A percentile compares a stretch with the other conserved stretches of the same genome.
These are phyloP conservation scores for Peromyscus leucopus DNA, from an alignment of 2,113 vertebrate genomes.

Conservation along the genomic window DNA sequence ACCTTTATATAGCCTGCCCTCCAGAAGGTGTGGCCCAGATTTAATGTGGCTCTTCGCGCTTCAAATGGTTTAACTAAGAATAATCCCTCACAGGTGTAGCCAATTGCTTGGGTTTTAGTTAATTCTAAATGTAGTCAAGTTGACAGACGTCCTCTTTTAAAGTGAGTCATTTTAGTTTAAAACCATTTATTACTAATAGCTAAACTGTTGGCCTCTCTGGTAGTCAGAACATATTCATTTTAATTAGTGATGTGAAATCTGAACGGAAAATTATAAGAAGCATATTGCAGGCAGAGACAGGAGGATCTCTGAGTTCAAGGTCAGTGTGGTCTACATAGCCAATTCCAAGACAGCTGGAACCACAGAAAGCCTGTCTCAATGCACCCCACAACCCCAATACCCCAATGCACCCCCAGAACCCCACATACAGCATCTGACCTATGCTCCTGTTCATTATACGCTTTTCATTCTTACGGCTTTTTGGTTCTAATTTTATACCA, in stretches of 20 bases:
- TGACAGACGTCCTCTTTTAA: neutral
- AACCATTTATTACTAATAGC: neutral
- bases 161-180: conserved; percentile 29
- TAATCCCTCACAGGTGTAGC: no score
- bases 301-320: neutral
- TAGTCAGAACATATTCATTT: neutral
- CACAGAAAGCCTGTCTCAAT: neutral
- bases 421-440: neutral
- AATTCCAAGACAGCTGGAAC: neutral
- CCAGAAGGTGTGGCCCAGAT: neutral
- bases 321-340: neutral
- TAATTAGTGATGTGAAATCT: neutral
- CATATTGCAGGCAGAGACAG: neutral
- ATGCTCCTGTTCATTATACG: neutral
- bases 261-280: neutral
- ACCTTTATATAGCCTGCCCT: neutral
- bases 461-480: conserved; percentile 12
- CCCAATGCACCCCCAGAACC: neutral
- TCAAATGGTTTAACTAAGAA: neutral
- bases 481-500: conserved; percentile 37
- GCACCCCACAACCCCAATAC: neutral
- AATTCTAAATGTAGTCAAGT: no score
- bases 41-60: neutral
- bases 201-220: neutral
- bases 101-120: no score